Evolutionary conservation across 2,113 vertebrate species (phyloP).

Genomic region (Formicarius rufipectus): DNA sequence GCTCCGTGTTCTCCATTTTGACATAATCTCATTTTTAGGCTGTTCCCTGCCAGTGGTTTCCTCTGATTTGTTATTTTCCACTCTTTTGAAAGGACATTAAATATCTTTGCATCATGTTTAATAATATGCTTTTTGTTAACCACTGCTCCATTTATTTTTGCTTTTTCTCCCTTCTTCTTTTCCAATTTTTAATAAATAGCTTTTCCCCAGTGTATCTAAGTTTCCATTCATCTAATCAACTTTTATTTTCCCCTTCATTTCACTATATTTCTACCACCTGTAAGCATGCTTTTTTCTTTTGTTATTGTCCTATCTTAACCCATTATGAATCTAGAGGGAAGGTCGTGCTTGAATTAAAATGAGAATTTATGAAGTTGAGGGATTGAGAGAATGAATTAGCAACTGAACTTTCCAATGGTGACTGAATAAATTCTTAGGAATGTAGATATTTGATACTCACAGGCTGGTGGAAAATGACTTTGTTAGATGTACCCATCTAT

Average conservation of each 20-base stretch:
- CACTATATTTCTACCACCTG: background rate
- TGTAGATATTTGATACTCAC: background rate
- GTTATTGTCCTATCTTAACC: background rate
- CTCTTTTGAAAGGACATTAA: background rate
- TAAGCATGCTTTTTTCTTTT: background rate
- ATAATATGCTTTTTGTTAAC: background rate
- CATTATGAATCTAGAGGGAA: background rate
- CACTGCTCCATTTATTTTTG: background rate
- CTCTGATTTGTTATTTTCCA: background rate
- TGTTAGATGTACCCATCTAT: background rate
- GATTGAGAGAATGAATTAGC: slow-evolving; percentile 14
- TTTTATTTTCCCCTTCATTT: background rate
- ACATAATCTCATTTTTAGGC: background rate
- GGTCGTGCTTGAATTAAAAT: background rate
- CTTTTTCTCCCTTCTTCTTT: background rate
- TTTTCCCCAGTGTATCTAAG: background rate
- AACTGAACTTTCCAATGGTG: background rate
- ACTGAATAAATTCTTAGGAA: slow-evolving; percentile 19
- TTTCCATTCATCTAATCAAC: background rate
- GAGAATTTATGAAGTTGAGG: slow-evolving; percentile 12
- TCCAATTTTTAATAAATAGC: background rate
- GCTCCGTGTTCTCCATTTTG: background rate
- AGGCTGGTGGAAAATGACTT: background rate
- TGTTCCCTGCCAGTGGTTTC: background rate
- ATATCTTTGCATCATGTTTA: background rate